Conservation (phyloP, 2,797 vertebrate genomes). For the Malacoraja senta region DNA sequence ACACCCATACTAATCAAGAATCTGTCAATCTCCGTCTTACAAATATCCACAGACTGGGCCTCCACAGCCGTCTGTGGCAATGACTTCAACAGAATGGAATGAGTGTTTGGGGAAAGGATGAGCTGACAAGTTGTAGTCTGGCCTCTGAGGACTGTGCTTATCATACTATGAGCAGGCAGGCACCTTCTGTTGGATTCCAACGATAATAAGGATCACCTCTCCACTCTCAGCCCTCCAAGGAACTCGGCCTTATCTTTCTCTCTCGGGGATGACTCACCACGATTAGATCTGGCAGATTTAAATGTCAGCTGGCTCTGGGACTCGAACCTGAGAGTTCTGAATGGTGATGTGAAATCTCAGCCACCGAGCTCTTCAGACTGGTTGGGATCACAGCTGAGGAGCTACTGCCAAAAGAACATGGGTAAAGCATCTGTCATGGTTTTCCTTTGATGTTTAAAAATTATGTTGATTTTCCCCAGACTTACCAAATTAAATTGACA, state of each 20-base stretch:
- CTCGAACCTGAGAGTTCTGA: too few species aligned
- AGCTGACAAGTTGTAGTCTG: background rate
- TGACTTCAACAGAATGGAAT: too few species aligned
- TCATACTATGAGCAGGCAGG: background rate
- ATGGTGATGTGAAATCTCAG: background rate
- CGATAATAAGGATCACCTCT: background rate
- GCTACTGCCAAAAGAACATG: background rate
- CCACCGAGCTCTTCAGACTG: background rate
- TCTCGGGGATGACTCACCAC: background rate
- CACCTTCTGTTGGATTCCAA: background rate
- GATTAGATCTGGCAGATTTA: constrained; percentile 15
- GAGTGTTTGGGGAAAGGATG: background rate
- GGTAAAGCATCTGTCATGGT: background rate
- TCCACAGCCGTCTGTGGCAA: too few species aligned
- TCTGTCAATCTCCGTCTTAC: too few species aligned
- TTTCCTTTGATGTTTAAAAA: background rate
- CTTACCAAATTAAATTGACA: background rate
- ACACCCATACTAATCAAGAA: too few species aligned
- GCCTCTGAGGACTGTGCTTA: background rate
- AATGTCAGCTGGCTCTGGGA: constrained; percentile 9
- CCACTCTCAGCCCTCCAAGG: background rate
- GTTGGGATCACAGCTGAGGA: background rate
- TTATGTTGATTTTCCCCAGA: background rate
- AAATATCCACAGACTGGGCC: too few species aligned
- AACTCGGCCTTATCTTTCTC: background rate